A percentile compares a stretch with the other conserved stretches of the same genome.
phyloP scores from a whole-genome alignment of 1,140 invertebrate genomes.

The Drosophila kikkawai region DNA sequence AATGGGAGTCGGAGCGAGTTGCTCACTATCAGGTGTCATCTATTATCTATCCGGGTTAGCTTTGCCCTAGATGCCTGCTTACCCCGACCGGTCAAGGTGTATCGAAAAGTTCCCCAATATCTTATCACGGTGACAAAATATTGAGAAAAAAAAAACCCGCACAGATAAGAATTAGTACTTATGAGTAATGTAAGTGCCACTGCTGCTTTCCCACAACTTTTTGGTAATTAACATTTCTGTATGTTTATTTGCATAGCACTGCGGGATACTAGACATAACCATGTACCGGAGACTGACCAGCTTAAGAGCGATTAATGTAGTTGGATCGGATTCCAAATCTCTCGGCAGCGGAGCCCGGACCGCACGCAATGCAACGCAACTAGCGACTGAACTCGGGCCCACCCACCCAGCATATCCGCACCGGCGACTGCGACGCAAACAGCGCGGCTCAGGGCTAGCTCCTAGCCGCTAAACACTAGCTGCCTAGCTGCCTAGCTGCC shows the following conservation, averaged over 20 bases:
- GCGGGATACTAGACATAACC: neutral
- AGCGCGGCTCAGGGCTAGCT: slow-evolving; percentile 7
- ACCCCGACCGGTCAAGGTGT: slow-evolving; percentile 18
- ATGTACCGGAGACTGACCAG: slow-evolving; percentile 11
- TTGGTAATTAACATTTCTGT: neutral
- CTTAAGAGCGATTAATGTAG: neutral
- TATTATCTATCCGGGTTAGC: slow-evolving; percentile 40
- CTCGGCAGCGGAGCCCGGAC: slow-evolving; percentile 35
- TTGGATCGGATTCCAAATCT: slow-evolving; percentile 14
- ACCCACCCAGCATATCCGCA: slow-evolving; percentile 39
- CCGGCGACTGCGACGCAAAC: slow-evolving; percentile 25
- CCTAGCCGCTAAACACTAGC: slow-evolving; percentile 15
- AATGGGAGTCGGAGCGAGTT: neutral
- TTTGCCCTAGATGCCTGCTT: slow-evolving; percentile 1
- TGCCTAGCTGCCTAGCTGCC: slow-evolving; percentile 25
- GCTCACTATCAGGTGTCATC: slow-evolving; percentile 6
- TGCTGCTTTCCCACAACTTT: neutral
- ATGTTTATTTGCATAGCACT: slow-evolving; percentile 1
- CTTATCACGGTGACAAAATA: slow-evolving; percentile 40
- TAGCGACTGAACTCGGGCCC: slow-evolving; percentile 59
- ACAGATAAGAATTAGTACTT: slow-evolving; percentile 10
- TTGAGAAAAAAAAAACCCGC: slow-evolving; percentile 20
- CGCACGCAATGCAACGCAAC: slow-evolving; percentile 71
- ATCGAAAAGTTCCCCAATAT: slow-evolving; percentile 12
- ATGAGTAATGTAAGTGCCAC: neutral